Conservation (phyloP, 2,797 vertebrate genomes). For the Acridotheres tristis region DNA sequence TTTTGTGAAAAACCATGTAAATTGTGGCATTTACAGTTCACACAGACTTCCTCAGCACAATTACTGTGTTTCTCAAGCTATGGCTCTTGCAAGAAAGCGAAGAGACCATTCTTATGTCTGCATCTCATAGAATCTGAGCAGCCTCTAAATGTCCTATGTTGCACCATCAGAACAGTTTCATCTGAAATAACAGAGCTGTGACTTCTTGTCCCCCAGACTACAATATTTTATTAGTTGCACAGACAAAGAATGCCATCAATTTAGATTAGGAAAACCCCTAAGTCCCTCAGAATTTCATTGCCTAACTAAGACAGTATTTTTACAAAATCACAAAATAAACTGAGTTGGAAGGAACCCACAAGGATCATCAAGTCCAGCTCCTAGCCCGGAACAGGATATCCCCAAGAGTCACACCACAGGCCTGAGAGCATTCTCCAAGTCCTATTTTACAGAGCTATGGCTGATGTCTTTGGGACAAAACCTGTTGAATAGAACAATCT, state of each 20-base stretch:
- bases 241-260: slow-evolving; percentile 18
- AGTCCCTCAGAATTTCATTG: not conserved
- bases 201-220: not conserved
- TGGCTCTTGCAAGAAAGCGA: not conserved
- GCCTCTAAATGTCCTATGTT: not conserved
- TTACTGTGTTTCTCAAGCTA: not conserved
- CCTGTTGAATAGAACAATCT: not conserved
- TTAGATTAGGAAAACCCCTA: slow-evolving; percentile 24
- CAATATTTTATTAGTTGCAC: not conserved
- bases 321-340: not conserved
- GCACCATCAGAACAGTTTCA: slow-evolving; percentile 13
- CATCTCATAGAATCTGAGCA: not conserved
- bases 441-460: not conserved
- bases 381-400: not conserved
- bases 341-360: not conserved
- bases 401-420: not conserved
- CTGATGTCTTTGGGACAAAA: not conserved
- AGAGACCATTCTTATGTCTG: not conserved
- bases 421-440: not conserved
- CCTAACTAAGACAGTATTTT: not conserved
- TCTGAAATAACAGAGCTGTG: slow-evolving; percentile 1
- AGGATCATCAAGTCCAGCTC: not conserved
- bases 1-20: not conserved
- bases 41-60: not conserved
- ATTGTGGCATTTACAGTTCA: not conserved